phyloP scores from a whole-genome alignment of 1,140 invertebrate species.

The Eriocheir sinensis region DNA sequence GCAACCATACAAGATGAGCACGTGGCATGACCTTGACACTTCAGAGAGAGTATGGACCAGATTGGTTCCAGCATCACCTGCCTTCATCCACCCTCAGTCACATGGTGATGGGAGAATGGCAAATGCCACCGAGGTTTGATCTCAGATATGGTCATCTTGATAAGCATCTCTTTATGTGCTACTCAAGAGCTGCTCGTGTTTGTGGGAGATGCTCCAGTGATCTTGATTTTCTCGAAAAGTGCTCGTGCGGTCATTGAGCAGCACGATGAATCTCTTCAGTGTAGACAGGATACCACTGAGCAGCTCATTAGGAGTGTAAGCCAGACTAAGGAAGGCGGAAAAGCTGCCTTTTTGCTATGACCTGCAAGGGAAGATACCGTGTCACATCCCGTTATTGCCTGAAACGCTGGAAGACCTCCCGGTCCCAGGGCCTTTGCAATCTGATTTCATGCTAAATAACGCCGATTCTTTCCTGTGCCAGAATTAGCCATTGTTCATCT shows the following conservation, averaged over 20 bases:
- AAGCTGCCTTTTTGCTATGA: slow-evolving; percentile 10
- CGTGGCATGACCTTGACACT: no score
- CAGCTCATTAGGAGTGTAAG: no score
- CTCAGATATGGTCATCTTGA: neutral
- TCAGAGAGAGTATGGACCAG: neutral
- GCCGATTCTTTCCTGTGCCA: slow-evolving; percentile 8
- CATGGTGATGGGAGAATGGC: no score
- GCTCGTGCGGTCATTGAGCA: neutral
- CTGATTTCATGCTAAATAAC: neutral
- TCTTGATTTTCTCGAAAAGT: slow-evolving; percentile 26
- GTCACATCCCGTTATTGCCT: neutral
- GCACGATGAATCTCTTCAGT: slow-evolving; percentile 22
- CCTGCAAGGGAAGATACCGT: neutral
- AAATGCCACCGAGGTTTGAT: no score
- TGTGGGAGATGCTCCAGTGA: neutral
- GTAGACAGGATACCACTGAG: slow-evolving; percentile 6
- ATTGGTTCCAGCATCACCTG: neutral
- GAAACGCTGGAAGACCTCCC: slow-evolving; percentile 9
- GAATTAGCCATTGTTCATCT: neutral
- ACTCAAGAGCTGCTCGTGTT: neutral
- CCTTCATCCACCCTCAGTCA: neutral
- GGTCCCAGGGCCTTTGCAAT: slow-evolving; percentile 19
- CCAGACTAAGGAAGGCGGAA: neutral
- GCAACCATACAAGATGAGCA: neutral
- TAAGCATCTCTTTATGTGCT: slow-evolving; percentile 13